phyloP scores from a whole-genome alignment of 1,140 invertebrate species.

The Bombus superbus region DNA sequence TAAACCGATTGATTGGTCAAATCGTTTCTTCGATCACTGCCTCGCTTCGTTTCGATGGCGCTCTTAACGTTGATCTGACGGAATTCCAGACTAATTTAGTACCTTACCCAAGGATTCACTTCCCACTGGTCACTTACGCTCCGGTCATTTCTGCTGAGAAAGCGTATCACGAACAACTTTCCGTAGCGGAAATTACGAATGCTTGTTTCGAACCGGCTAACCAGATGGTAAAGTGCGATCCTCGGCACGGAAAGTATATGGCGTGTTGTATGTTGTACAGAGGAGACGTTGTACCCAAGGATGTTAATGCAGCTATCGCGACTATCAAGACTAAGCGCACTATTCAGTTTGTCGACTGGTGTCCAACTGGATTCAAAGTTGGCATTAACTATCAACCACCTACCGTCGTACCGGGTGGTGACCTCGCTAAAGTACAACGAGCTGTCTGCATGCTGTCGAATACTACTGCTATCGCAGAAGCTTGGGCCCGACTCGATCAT shows the following conservation, averaged over 20 bases:
- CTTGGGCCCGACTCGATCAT: slow-evolving; percentile 58
- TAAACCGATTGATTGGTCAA: slow-evolving; percentile 56
- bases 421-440: slow-evolving; percentile 85
- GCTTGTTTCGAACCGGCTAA: slow-evolving; percentile 87
- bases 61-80: slow-evolving; percentile 55
- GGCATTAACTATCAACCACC: slow-evolving; percentile 87
- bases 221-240: slow-evolving; percentile 88
- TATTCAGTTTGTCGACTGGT: slow-evolving; percentile 86
- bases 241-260: slow-evolving; percentile 82
- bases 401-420: slow-evolving; percentile 85
- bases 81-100: slow-evolving; percentile 62
- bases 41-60: slow-evolving; percentile 75
- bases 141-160: slow-evolving; percentile 66
- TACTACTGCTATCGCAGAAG: slow-evolving; percentile 81
- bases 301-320: slow-evolving; percentile 83
- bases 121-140: slow-evolving; percentile 63
- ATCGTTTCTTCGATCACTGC: slow-evolving; percentile 81
- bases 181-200: slow-evolving; percentile 76
- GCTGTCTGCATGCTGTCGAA: slow-evolving; percentile 88
- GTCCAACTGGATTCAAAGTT: slow-evolving; percentile 85
- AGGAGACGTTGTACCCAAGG: slow-evolving; percentile 87
- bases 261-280: slow-evolving; percentile 86
- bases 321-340: slow-evolving; percentile 60
- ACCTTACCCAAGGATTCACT: slow-evolving; percentile 75
- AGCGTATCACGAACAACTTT: slow-evolving; percentile 62